A percentile compares a stretch with the other conserved stretches of the same genome.
Conservation (phyloP, 2,797 vertebrate species). For the Lophotriccus pileatus region DNA sequence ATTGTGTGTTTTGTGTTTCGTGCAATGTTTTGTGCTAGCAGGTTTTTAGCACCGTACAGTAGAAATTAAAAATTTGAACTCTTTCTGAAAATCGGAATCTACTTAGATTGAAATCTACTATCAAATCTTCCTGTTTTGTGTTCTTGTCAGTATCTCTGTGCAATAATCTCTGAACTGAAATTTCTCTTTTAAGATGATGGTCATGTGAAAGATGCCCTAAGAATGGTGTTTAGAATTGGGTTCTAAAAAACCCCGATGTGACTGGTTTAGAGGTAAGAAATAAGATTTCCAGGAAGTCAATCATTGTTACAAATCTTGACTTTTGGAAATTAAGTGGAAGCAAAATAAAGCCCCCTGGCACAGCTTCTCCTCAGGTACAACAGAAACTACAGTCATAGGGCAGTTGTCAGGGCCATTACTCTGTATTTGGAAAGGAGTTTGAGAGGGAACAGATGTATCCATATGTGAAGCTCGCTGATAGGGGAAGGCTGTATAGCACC, state of each 20-base stretch:
- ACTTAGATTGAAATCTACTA: background rate
- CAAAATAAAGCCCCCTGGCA: background rate
- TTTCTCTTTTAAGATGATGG: background rate
- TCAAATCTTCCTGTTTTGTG: background rate
- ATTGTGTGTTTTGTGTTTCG: background rate
- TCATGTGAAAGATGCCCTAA: background rate
- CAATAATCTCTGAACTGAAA: background rate
- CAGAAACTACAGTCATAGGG: background rate
- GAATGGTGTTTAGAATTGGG: background rate
- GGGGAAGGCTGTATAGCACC: background rate
- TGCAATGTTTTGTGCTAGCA: background rate
- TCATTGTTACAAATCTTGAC: background rate
- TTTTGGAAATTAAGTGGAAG: background rate
- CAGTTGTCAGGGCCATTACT: background rate
- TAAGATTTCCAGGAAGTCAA: background rate
- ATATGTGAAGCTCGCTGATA: background rate
- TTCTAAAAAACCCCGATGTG: fast-evolving
- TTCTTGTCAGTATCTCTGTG: background rate
- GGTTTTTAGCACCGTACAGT: background rate
- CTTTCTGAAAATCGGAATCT: background rate
- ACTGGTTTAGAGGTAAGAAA: background rate
- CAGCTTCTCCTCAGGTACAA: background rate
- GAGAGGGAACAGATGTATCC: background rate
- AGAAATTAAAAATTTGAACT: background rate
- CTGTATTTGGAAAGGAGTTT: background rate